Evolutionary conservation across 2,113 vertebrate species (phyloP), one percentile per base, ranked within the genome.

Genomic region (Danio rerio): DNA sequence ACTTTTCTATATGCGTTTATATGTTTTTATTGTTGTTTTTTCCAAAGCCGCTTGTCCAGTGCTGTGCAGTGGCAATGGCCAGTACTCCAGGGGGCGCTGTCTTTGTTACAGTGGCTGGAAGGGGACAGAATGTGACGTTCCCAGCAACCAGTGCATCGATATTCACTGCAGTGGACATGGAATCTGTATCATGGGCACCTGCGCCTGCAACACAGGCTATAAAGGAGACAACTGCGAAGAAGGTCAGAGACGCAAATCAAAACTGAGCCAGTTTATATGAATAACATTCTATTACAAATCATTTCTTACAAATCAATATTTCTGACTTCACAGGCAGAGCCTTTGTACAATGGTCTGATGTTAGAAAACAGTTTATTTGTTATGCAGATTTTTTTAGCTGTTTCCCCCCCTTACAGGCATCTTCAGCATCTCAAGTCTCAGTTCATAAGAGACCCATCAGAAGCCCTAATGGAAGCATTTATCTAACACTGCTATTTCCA

Each of bases 51-150:
- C 97, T 87, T 99, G 98, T 88, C 98, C 98, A 0, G 96, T 99
- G 86, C 90, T 99, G 88, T 99, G 98, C 81, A 99, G 97, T 5
- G 97, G 96, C 13, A 99, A 99, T 0, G 98, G 98, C 12, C 98
- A 99, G 88, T 99, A 99, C 89, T 96, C 97, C 84, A 97, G 96
- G 53, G 98, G 98, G 68, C 97, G 97, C 88, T 99, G 98, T 92
- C 95, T 98, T 74, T 99, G 98, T 81, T 98, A 96, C 94, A 99
- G 98, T 0, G 98, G 98, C 62, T 99, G 98, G 98, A 99, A 99
- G 90, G 97, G 97, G 77, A 97, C 97, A 0, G 98, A 99, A 89
- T 99, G 98, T 2, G 98, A 99, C 0, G 96, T 99, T 73, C 97
- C 97, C 0, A 88, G 92, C 18, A 97, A 95, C 72, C 97, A 99